Percentiles rank a stretch among this genome's conserved stretches.
Evolutionary conservation across 2,113 vertebrate species (phyloP).

Genomic region (Datnioides undecimradiatus): DNA sequence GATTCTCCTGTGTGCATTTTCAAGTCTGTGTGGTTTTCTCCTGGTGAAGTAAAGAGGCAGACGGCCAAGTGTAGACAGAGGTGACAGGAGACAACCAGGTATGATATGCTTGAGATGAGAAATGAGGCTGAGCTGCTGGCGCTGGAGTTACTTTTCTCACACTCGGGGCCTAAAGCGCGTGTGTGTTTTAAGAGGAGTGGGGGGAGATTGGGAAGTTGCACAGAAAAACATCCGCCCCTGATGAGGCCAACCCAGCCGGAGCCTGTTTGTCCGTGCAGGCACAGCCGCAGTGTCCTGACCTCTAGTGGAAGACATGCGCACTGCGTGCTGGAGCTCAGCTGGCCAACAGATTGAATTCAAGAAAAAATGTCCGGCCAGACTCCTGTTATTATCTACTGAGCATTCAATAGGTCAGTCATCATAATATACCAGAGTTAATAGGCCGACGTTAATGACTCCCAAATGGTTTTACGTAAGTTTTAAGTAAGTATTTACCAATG

Average conservation of each 20-base stretch:
- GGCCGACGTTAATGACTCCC: too few relatives aligned
- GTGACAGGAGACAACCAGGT: neutral
- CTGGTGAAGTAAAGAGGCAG: neutral
- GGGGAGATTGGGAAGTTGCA: conserved; percentile 67
- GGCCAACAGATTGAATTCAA: conserved; percentile 41
- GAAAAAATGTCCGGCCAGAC: conserved; percentile 30
- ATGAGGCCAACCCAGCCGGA: conserved; percentile 71
- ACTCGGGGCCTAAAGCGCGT: conserved; percentile 25
- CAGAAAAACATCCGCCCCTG: conserved; percentile 80
- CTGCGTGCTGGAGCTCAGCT: conserved; percentile 32
- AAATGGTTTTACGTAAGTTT: too few relatives aligned
- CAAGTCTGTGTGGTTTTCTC: conserved; percentile 8
- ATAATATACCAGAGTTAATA: neutral
- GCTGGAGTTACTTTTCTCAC: neutral
- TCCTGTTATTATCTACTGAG: neutral
- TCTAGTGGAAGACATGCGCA: conserved; percentile 73
- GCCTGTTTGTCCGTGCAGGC: conserved; percentile 65
- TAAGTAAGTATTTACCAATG: neutral
- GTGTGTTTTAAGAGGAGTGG: conserved; percentile 13
- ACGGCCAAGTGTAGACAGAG: conserved; percentile 10
- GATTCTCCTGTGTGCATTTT: neutral
- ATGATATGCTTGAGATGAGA: neutral
- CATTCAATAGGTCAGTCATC: neutral
- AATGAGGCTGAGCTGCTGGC: too few relatives aligned
- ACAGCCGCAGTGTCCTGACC: conserved; percentile 48